A percentile compares a stretch with the other conserved stretches of the same genome.
These are phyloP conservation scores for Zoanthus gigantus DNA, from an alignment of 92 coral and sea anemone genomes.

Conservation along the genomic window DNA sequence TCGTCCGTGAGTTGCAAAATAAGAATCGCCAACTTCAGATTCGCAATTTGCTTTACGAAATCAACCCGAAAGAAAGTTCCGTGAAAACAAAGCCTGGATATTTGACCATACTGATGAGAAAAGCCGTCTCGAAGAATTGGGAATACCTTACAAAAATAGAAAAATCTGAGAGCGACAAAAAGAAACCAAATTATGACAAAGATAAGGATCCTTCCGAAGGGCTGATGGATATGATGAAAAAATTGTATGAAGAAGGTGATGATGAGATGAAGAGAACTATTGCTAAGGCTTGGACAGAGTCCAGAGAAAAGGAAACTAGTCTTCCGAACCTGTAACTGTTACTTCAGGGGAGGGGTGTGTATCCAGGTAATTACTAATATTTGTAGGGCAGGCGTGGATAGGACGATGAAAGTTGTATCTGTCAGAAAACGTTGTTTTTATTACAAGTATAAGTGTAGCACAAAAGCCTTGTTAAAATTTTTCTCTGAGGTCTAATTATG, in stretches of 20 bases:
- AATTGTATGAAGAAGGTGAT: constrained; percentile 98
- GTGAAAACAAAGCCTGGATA: constrained; percentile 79
- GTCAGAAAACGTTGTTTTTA: too few species aligned
- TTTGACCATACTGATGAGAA: constrained; percentile 79
- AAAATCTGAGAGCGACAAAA: constrained; percentile 35
- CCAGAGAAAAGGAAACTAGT: constrained; percentile 76
- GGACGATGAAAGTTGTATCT: too few species aligned
- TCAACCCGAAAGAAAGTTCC: constrained; percentile 75
- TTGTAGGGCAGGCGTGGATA: too few species aligned
- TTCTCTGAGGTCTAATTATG: too few species aligned
- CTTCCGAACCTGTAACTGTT: background rate
- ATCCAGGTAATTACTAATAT: too few species aligned
- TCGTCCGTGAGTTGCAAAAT: constrained; percentile 75
- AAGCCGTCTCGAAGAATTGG: constrained; percentile 80
- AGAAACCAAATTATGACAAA: constrained; percentile 68
- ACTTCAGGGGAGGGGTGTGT: too few species aligned
- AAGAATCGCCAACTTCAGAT: constrained; percentile 90
- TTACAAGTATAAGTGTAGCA: too few species aligned
- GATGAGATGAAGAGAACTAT: constrained; percentile 98
- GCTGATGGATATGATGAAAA: constrained; percentile 96
- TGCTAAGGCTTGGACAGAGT: constrained; percentile 97
- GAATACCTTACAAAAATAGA: constrained; percentile 61
- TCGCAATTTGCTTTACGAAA: constrained; percentile 73
- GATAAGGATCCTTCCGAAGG: constrained; percentile 86
- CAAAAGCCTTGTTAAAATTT: too few species aligned